Evolutionary conservation across 2,797 vertebrate genomes (phyloP).

Genomic region (Gallinago stenura): DNA sequence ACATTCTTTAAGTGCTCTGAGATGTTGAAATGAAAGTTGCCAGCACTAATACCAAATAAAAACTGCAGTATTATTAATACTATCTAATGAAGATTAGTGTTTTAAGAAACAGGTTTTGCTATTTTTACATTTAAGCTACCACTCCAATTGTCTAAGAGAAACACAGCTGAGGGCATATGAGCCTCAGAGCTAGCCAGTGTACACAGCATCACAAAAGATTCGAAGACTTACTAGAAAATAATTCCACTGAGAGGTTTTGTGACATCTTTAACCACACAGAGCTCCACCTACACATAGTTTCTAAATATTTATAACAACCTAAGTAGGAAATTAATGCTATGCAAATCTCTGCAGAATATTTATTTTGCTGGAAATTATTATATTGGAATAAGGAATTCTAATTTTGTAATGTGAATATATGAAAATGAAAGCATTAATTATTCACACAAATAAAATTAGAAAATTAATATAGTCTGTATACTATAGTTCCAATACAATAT

Average conservation of each 20-base stretch:
- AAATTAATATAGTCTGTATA: constrained; percentile 9
- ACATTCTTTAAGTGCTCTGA: neutral
- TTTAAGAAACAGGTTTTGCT: neutral
- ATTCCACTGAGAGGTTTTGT: constrained; percentile 15
- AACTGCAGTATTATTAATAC: constrained; percentile 21
- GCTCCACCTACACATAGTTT: constrained; percentile 20
- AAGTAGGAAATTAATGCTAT: constrained; percentile 45
- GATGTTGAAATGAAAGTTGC: neutral
- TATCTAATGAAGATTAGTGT: constrained; percentile 4
- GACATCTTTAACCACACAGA: constrained; percentile 23
- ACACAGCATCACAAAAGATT: constrained; percentile 18
- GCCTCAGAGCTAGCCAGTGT: neutral
- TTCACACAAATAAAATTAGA: constrained; percentile 45
- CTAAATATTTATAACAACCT: constrained; percentile 55
- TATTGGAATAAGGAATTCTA: constrained; percentile 25
- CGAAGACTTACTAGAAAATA: constrained; percentile 54
- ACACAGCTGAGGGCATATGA: constrained; percentile 34
- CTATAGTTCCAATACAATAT: neutral
- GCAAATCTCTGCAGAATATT: constrained; percentile 54
- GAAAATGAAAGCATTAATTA: constrained; percentile 69
- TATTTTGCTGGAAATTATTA: constrained; percentile 51
- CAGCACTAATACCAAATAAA: neutral
- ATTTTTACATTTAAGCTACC: constrained; percentile 25
- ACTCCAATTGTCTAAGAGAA: constrained; percentile 3
- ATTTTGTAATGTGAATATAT: constrained; percentile 35